phyloP scores from a whole-genome alignment of 2,113 vertebrate species.

The Callithrix jacchus region DNA sequence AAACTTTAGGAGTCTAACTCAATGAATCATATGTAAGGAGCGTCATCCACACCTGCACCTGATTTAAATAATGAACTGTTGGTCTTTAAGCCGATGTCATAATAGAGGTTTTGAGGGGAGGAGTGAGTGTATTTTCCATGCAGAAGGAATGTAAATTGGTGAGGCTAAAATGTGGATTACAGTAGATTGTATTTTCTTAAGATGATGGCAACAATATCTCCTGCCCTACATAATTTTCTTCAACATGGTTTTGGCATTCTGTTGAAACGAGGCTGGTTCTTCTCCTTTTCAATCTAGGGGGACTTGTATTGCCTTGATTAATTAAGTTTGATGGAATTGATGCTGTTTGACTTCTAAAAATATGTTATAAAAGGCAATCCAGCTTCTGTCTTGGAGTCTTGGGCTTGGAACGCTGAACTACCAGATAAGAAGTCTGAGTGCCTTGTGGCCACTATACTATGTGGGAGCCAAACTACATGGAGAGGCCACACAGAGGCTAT shows the following conservation, averaged over 20 bases:
- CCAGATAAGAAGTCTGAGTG: not conserved
- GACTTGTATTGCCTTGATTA: not conserved
- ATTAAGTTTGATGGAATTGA: not conserved
- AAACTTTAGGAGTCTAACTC: not conserved
- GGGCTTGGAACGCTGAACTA: not conserved
- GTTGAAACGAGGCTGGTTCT: not conserved
- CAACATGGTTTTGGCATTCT: not conserved
- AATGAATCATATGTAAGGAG: not conserved
- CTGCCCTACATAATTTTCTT: not conserved
- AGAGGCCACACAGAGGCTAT: fast-evolving
- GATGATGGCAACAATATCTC: not conserved
- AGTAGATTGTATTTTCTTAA: not conserved
- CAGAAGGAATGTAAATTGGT: not conserved
- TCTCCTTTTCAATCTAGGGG: not conserved
- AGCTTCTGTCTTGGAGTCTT: not conserved
- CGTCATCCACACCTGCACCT: not conserved
- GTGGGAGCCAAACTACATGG: not conserved
- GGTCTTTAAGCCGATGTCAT: not conserved
- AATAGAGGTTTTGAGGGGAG: not conserved
- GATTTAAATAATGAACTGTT: not conserved
- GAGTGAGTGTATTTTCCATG: not conserved
- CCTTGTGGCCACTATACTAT: not conserved
- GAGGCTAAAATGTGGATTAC: not conserved
- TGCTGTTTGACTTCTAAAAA: not conserved
- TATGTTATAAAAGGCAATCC: not conserved